These are phyloP conservation scores for Trochalopteron elliotii DNA, from an alignment of 2,113 vertebrate genomes.

Conservation along the genomic window DNA sequence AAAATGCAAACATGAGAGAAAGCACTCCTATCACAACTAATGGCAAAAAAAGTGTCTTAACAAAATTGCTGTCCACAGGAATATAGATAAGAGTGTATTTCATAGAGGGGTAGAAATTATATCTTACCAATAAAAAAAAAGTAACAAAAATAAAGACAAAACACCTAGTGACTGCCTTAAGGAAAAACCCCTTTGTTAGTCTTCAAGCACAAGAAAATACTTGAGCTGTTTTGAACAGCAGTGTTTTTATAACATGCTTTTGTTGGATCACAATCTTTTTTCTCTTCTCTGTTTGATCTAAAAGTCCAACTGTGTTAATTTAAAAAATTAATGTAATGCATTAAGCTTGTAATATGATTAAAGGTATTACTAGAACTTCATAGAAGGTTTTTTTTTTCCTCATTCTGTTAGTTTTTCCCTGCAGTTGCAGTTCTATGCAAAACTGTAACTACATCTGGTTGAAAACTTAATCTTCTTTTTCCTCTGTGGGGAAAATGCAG, in stretches of 20 bases:
- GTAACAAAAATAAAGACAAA: background rate
- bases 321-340: background rate
- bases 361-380: background rate
- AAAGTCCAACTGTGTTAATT: constrained; percentile 27
- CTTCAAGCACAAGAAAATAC: background rate
- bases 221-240: background rate
- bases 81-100: background rate
- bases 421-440: background rate
- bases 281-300: background rate
- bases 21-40: background rate
- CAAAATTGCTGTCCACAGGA: background rate
- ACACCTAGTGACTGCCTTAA: background rate
- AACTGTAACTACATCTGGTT: background rate
- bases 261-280: background rate
- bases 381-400: background rate
- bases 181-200: background rate
- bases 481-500: background rate
- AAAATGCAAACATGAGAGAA: background rate
- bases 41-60: background rate
- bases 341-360: constrained; percentile 18
- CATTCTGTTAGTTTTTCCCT: background rate
- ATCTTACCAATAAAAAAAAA: background rate
- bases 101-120: background rate
- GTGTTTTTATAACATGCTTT: background rate
- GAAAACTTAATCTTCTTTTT: background rate